Conservation (phyloP, 1,140 invertebrate species). For the Cydia splendana region DNA sequence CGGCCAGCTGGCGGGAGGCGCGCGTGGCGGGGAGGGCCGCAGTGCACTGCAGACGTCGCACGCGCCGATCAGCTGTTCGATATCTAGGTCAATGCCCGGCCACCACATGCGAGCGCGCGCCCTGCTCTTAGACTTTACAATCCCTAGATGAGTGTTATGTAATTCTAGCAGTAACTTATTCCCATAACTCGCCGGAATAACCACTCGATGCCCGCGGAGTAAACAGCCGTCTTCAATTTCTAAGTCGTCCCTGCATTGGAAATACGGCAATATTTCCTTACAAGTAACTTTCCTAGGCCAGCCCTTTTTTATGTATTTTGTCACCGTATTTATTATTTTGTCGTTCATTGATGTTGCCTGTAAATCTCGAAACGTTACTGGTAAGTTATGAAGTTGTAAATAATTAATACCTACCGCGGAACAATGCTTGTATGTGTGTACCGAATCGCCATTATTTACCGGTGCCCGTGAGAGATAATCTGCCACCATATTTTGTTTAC, state of each 20-base stretch:
- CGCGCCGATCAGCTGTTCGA: too few species aligned
- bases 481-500: too few species aligned
- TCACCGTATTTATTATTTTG: conserved; percentile 34
- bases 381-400: background rate
- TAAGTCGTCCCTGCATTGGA: conserved; percentile 39
- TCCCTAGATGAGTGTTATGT: conserved; percentile 39
- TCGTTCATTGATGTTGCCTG: background rate
- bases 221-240: conserved; percentile 40
- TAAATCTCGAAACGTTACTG: background rate
- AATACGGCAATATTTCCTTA: conserved; percentile 42
- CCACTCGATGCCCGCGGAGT: conserved; percentile 31
- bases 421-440: background rate
- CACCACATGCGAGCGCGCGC: too few species aligned
- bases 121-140: too few species aligned
- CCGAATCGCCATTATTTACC: background rate
- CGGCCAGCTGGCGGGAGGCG: too few species aligned
- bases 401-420: background rate
- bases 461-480: conserved; percentile 26
- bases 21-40: too few species aligned
- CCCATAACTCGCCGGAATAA: conserved; percentile 39
- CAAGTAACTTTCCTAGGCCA: conserved; percentile 41
- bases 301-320: conserved; percentile 39
- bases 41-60: too few species aligned
- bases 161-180: conserved; percentile 33
- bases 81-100: too few species aligned